A percentile compares a stretch with the other conserved stretches of the same genome.
Conservation (phyloP, 2,888 invertebrate genomes). For the Ennomos quercinarius region DNA sequence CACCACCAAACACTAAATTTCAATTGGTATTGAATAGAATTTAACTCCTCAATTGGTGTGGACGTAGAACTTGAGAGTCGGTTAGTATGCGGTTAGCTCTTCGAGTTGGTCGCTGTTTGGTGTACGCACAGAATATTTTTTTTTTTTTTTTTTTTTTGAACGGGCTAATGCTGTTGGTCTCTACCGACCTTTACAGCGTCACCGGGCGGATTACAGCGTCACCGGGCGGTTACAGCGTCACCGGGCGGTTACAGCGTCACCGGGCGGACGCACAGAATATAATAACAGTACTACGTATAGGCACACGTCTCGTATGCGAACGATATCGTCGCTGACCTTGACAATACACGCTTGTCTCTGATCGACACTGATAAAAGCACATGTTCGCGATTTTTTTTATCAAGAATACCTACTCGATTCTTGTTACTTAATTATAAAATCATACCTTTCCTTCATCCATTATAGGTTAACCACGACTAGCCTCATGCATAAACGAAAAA, state of each 20-base stretch:
- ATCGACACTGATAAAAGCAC: conserved; percentile 9
- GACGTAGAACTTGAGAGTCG: neutral
- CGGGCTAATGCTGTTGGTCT: no score
- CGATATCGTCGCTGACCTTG: conserved; percentile 20
- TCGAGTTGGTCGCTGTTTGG: neutral
- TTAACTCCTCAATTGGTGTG: neutral
- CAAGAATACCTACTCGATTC: neutral
- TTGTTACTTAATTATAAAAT: no score
- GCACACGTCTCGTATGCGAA: neutral
- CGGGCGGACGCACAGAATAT: no score
- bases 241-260: no score
- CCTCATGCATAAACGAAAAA: no score
- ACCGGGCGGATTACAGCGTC: no score
- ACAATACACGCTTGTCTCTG: conserved; percentile 14
- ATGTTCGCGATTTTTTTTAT: conserved; percentile 5
- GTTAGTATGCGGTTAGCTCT: neutral
- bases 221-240: no score
- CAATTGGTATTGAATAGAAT: conserved; percentile 2
- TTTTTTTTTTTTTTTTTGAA: no score
- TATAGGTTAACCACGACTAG: no score
- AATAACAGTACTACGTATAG: neutral
- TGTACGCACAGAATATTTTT: no score
- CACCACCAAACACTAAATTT: neutral
- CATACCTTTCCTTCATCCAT: no score
- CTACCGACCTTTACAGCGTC: no score